Percentiles rank a stretch among this genome's conserved stretches.
These are phyloP conservation scores for Lottia scabra DNA, from an alignment of 2,888 invertebrate genomes.

Conservation along the genomic window DNA sequence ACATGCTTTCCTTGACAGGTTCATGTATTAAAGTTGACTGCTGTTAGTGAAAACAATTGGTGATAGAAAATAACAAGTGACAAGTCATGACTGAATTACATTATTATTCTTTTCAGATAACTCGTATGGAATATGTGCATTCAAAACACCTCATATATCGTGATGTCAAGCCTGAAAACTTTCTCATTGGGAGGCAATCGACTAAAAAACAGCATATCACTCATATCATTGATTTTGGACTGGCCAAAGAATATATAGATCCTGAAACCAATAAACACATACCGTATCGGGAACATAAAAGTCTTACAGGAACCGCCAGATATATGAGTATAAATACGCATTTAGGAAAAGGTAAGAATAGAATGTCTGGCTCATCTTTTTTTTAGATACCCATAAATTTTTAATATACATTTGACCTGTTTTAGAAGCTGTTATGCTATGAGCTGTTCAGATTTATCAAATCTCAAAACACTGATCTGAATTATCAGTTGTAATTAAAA, in stretches of 20 bases:
- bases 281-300: constrained; percentile 99
- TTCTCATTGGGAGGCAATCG: constrained; percentile 97
- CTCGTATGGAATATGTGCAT: constrained; percentile 99
- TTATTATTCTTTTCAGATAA: constrained; percentile 79
- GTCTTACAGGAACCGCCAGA: constrained; percentile 98
- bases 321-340: constrained; percentile 99
- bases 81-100: too few species aligned
- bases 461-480: too few species aligned
- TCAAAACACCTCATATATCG: constrained; percentile 98
- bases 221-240: constrained; percentile 99
- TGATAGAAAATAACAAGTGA: too few species aligned
- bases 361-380: not conserved
- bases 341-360: constrained; percentile 89
- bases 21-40: too few species aligned
- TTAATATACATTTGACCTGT: too few species aligned
- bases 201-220: constrained; percentile 98
- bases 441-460: too few species aligned
- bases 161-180: constrained; percentile 99
- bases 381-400: not conserved
- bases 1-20: too few species aligned
- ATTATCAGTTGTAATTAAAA: too few species aligned
- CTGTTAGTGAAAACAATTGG: too few species aligned
- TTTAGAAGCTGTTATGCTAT: too few species aligned
- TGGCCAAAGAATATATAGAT: constrained; percentile 99
- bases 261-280: constrained; percentile 94